Evolutionary conservation across 2,113 vertebrate species (phyloP), one percentile per base, ranked within the genome.

Genomic region (Polypterus senegalus): DNA sequence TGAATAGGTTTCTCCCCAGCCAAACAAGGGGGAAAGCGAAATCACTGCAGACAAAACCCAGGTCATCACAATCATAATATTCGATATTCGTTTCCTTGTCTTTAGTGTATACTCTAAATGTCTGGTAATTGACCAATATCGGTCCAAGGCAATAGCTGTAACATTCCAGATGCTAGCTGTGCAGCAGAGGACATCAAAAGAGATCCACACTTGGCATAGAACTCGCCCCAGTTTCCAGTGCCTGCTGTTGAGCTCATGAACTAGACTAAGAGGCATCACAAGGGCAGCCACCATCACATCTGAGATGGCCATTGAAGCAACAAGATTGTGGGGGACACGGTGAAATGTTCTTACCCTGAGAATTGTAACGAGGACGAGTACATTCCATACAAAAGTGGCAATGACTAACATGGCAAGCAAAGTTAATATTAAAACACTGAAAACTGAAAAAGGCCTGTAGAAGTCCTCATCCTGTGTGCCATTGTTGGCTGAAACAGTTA

Each of bases 91-190:
- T 67, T 86, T 91, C 44, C 94, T 88, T 1, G 80, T 75, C 63
- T 90, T 88, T 7, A 91, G 83, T 0, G 96, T 97, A 82, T 97
- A 97, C 65, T 97, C 85, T 74, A 98, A 75, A 71, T 99, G 96
- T 3, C 91, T 81, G 0, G 91, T 93, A 82, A 97, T 92, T 72
- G 94, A 97, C 94, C 94, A 98, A 81, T 98, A 99, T 67, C 96
- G 92, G 76, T 98, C 94, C 4, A 98, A 79, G 0, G 94, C 96
- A 0, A 97, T 98, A 75, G 92, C 96, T 0, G 90, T 96, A 74
- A 99, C 96, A 0, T 93, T 98, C 96, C 96, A 99, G 83, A 98
- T 99, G 81, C 96, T 98, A 71, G 94, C 96, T 0, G 96, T 99
- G 83, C 94, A 97, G 77, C 94, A 98, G 47, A 99, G 84, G 58